phyloP scores from a whole-genome alignment of 2,888 invertebrate genomes.

The Conchocele bisecta region DNA sequence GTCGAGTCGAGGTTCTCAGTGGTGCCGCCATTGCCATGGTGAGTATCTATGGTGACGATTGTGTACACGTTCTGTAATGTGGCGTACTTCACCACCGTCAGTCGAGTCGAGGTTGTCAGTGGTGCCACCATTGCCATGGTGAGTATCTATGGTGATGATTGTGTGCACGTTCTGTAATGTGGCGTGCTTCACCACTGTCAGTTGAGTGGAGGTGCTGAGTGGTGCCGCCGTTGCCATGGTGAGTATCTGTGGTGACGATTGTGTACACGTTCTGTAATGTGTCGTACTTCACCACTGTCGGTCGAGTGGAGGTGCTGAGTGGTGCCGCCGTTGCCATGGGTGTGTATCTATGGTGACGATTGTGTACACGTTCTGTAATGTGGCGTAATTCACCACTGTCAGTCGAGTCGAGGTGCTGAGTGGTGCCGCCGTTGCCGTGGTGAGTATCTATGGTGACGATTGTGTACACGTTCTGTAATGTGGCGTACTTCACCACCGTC shows the following conservation, averaged over 20 bases:
- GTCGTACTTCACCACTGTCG: conserved; percentile 97
- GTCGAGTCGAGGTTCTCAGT: conserved; percentile 93
- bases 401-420: conserved; percentile 95
- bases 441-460: conserved; percentile 94
- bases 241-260: conserved; percentile 94
- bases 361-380: conserved; percentile 96
- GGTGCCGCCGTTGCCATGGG: conserved; percentile 99
- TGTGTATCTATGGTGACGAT: conserved; percentile 98
- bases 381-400: conserved; percentile 98
- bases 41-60: conserved; percentile 93
- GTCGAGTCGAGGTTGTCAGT: conserved; percentile 93
- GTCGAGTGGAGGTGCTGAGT: conserved; percentile 93
- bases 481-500: conserved; percentile 98
- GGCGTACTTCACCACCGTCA: conserved; percentile 97
- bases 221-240: too few relatives aligned
- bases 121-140: conserved; percentile 99
- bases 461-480: conserved; percentile 96
- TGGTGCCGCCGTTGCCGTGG: conserved; percentile 98
- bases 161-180: too few relatives aligned
- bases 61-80: conserved; percentile 98
- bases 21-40: conserved; percentile 99
- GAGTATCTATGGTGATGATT: too few relatives aligned
- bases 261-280: conserved; percentile 98
- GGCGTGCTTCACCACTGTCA: too few relatives aligned
- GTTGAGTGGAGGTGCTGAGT: too few relatives aligned